These are phyloP conservation scores for Drosophila multiciliata DNA, from an alignment of 2,888 invertebrate genomes.

Conservation along the genomic window DNA sequence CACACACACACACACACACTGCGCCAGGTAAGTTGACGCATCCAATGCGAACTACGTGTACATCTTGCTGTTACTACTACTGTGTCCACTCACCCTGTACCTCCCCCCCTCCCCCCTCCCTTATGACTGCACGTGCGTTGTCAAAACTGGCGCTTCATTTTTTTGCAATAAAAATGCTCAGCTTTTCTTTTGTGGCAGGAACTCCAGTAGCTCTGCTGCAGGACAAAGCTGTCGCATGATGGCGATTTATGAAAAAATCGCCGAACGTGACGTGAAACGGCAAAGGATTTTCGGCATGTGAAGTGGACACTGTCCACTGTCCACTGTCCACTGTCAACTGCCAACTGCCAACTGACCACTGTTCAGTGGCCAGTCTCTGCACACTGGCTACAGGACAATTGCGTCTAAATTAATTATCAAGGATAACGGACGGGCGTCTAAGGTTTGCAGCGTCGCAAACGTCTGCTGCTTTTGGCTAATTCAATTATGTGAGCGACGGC, in stretches of 20 bases:
- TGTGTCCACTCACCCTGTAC: neutral
- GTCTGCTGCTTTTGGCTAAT: constrained; percentile 63
- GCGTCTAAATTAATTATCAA: constrained; percentile 81
- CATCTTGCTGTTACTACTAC: constrained; percentile 20
- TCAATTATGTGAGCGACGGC: constrained; percentile 67
- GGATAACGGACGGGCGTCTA: constrained; percentile 59
- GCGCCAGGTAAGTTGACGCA: constrained; percentile 58
- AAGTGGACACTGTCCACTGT: constrained; percentile 5
- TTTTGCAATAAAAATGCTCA: constrained; percentile 57
- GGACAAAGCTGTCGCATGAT: constrained; percentile 62
- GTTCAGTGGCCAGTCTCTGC: neutral
- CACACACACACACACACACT: constrained; percentile 3
- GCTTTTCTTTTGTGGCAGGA: constrained; percentile 24
- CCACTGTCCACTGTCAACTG: neutral
- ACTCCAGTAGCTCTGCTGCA: constrained; percentile 48
- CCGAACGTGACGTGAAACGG: constrained; percentile 73
- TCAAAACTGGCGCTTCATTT: constrained; percentile 72
- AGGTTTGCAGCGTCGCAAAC: neutral
- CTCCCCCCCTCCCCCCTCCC: neutral
- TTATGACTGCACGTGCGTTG: constrained; percentile 69
- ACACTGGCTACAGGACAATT: constrained; percentile 56
- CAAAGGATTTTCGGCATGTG: constrained; percentile 50
- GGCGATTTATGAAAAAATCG: constrained; percentile 77
- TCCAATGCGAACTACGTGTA: constrained; percentile 50
- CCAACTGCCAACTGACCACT: neutral